phyloP scores from a whole-genome alignment of 2,113 vertebrate genomes.

The Diadophis punctatus region DNA sequence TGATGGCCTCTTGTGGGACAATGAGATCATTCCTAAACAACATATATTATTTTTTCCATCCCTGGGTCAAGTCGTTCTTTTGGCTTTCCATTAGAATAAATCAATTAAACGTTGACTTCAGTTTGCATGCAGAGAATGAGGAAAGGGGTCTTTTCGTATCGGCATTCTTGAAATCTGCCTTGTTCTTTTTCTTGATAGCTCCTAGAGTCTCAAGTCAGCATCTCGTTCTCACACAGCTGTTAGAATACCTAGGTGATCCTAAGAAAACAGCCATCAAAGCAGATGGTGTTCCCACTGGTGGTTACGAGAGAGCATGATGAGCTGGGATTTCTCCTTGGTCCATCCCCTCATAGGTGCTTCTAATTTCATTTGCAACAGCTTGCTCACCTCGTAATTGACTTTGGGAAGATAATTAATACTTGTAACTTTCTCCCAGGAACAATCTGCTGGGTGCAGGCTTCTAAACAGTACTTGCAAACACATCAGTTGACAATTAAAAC shows the following conservation, averaged over 20 bases:
- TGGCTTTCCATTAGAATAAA: too few relatives aligned
- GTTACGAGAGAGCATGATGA: background rate
- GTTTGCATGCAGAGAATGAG: background rate
- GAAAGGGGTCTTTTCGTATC: background rate
- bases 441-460: background rate
- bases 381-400: constrained; percentile 41
- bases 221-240: background rate
- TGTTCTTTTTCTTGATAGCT: background rate
- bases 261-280: constrained; percentile 2
- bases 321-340: background rate
- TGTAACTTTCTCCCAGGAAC: background rate
- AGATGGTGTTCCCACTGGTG: background rate
- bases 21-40: background rate
- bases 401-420: constrained; percentile 39
- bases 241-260: constrained; percentile 6
- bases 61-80: background rate
- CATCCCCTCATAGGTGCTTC: constrained; percentile 7
- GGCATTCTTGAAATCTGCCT: constrained; percentile 3
- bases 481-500: constrained; percentile 9
- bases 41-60: background rate
- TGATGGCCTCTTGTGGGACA: too few relatives aligned
- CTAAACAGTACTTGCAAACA: background rate
- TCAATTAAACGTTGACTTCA: background rate
- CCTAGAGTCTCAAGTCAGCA: background rate
- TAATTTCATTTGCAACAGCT: constrained; percentile 25